Conservation (phyloP, 2,888 invertebrate species). For the Orthosia gothica region DNA sequence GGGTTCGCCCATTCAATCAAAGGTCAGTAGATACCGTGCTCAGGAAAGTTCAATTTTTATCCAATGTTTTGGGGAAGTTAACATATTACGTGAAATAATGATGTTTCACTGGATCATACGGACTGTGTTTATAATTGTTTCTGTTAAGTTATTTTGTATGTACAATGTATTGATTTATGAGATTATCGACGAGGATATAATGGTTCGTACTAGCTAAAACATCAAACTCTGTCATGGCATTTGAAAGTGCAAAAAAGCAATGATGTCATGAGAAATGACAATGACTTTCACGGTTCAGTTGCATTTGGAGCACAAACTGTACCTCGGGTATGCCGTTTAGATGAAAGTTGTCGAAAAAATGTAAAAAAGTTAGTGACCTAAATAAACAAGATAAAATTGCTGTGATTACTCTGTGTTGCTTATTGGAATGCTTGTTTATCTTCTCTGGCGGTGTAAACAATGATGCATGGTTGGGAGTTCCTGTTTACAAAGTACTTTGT, state of each 20-base stretch:
- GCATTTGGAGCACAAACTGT: slow-evolving; percentile 89
- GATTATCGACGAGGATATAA: slow-evolving; percentile 38
- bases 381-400: slow-evolving; percentile 67
- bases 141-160: slow-evolving; percentile 65
- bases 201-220: slow-evolving; percentile 33
- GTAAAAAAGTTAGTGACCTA: slow-evolving; percentile 79
- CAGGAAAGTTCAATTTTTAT: slow-evolving; percentile 56
- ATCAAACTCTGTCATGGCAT: slow-evolving; percentile 68
- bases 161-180: slow-evolving; percentile 43
- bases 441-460: slow-evolving; percentile 68
- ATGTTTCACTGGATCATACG: slow-evolving; percentile 72
- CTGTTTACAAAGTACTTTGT: slow-evolving; percentile 41
- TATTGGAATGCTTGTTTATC: slow-evolving; percentile 69
- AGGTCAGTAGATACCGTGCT: slow-evolving; percentile 91
- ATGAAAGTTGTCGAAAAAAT: slow-evolving; percentile 88
- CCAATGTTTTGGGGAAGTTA: slow-evolving; percentile 73
- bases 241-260: slow-evolving; percentile 88
- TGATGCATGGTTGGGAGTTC: slow-evolving; percentile 37
- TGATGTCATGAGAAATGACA: slow-evolving; percentile 89
- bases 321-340: slow-evolving; percentile 83
- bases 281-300: slow-evolving; percentile 91
- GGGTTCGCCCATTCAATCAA: slow-evolving; percentile 97
- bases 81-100: slow-evolving; percentile 67
- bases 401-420: slow-evolving; percentile 28
- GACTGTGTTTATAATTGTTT: slow-evolving; percentile 69